phyloP scores from a whole-genome alignment of 2,797 vertebrate genomes.

The Pantherophis vulpinus region DNA sequence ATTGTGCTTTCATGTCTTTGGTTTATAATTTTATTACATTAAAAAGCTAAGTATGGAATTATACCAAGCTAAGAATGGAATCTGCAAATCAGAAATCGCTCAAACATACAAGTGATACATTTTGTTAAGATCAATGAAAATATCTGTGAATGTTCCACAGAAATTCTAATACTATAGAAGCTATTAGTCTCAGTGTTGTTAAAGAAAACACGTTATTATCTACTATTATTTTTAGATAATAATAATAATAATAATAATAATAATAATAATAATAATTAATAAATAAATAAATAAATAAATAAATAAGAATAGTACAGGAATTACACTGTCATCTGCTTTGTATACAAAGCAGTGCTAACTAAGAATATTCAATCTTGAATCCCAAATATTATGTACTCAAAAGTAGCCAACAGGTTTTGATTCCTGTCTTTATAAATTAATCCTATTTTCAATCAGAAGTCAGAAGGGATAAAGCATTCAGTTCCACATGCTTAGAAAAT shows the following conservation, averaged over 20 bases:
- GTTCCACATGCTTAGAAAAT: not conserved
- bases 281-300: too few relatives aligned
- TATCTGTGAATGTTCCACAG: not conserved
- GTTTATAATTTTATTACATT: not conserved
- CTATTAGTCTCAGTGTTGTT: not conserved
- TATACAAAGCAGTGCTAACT: not conserved
- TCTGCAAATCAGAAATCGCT: not conserved
- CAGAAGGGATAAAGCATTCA: not conserved
- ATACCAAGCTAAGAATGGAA: not conserved
- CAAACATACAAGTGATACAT: not conserved
- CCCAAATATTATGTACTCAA: not conserved
- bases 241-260: not conserved
- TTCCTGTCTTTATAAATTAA: not conserved
- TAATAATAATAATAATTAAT: too few relatives aligned
- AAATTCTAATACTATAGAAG: not conserved
- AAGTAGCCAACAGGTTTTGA: not conserved
- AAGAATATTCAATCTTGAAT: not conserved
- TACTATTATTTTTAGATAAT: not conserved
- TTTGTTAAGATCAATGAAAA: not conserved
- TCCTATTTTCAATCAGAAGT: not conserved
- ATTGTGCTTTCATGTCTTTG: not conserved
- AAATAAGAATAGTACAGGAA: not conserved
- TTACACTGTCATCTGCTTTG: not conserved
- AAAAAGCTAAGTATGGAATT: not conserved
- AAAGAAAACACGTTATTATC: not conserved